Conservation (phyloP, 2,888 invertebrate species). For the Eristalis tenax region DNA sequence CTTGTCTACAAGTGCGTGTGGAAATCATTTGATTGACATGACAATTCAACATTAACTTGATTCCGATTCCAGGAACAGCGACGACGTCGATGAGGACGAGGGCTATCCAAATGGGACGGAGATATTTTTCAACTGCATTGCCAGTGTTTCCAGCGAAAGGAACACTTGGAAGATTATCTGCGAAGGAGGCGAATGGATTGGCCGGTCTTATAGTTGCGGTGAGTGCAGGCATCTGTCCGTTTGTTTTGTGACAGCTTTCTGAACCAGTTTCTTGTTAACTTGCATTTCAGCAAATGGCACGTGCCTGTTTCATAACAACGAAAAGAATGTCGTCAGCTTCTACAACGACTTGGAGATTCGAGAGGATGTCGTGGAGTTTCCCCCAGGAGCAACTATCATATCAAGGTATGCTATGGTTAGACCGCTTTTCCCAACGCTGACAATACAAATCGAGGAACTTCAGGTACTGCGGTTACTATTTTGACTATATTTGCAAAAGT, state of each 20-base stretch:
- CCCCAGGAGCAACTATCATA: constrained; percentile 87
- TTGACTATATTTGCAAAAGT: no score
- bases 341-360: constrained; percentile 90
- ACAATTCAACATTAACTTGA: background rate
- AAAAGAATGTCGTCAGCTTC: constrained; percentile 90
- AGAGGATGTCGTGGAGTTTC: constrained; percentile 89
- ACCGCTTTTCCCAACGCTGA: no score
- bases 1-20: constrained; percentile 84
- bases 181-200: constrained; percentile 92
- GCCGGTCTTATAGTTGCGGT: constrained; percentile 91
- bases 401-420: constrained; percentile 82
- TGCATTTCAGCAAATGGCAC: constrained; percentile 84
- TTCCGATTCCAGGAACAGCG: constrained; percentile 82
- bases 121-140: constrained; percentile 91
- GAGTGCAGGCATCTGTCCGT: constrained; percentile 72
- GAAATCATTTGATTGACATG: background rate
- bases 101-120: constrained; percentile 91
- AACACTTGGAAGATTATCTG: constrained; percentile 93
- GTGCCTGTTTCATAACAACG: constrained; percentile 89
- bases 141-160: constrained; percentile 90
- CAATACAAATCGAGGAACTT: no score
- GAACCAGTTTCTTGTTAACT: background rate
- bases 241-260: background rate
- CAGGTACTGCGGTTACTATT: no score
- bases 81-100: constrained; percentile 86